Evolutionary conservation across 2,888 invertebrate species (phyloP), one percentile per base, ranked within the genome.

Genomic region (Troides oblongomaculatus): DNA sequence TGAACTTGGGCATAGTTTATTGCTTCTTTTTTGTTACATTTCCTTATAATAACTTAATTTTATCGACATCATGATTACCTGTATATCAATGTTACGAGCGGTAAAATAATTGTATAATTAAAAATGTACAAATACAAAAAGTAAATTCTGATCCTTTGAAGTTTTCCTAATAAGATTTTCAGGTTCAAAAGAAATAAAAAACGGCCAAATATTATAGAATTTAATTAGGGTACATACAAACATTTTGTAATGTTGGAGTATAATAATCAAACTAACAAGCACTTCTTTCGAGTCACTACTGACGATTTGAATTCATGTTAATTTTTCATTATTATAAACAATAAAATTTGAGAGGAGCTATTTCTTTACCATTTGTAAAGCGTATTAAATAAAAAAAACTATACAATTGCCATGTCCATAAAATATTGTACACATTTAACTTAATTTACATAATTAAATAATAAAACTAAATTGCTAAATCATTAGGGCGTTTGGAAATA

Each of bases 211-310:
- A 88, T 90, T 86, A 91, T 91, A 92, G 88, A 90, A 91, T 92
- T 92, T 92, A 91, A 90, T 92, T 89, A 90, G 86, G 89, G 89
- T 92, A 92, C 90, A 91, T 92, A 92, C 91, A 92, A 92, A 92
- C 89, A 89, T 87, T 89, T 90, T 90, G 89, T 90, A 90, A 90
- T 89, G 88, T 86, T 86, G 90, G 88, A 91, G 86, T 89, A 90
- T 89, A 90, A 86, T 91, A 88, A 89, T 85, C 86, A 88, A 91
- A 91, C 90, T 91, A 90, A 90, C 87, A 92, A 92, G 91, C 91
- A 90, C 86, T 89, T 75, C 68, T 71, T 84, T 86, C 83, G 84
- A 87, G 84, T 87, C 88, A 88, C 90, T 85, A 88, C 89, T 88
- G 87, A 87, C 84, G 83, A 82, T 82, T 84, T 82, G 75, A 78